Evolutionary conservation across 2,113 vertebrate species (phyloP).

Genomic region (Archocentrus centrarchus): DNA sequence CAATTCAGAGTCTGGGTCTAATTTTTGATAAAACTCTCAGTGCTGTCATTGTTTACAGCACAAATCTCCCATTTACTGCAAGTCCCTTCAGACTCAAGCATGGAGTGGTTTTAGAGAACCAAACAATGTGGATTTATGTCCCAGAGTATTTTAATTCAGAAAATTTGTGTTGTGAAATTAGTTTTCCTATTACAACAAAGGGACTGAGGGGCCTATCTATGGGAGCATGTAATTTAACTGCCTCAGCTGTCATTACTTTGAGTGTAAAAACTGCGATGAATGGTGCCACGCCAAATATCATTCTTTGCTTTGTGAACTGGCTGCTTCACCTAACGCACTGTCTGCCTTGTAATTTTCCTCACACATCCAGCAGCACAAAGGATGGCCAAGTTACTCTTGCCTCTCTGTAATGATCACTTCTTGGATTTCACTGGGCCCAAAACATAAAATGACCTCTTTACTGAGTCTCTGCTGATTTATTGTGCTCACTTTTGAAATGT

Average conservation of each 20-base stretch:
- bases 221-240: conserved; percentile 39
- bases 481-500: conserved; percentile 3
- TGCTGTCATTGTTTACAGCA: conserved; percentile 35
- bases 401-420: background rate
- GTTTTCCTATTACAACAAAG: conserved; percentile 34
- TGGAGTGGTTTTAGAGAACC: conserved; percentile 21
- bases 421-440: conserved; percentile 25
- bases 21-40: conserved; percentile 37
- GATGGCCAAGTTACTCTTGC: background rate
- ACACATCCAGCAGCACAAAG: background rate
- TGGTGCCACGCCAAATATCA: background rate
- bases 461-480: conserved; percentile 25
- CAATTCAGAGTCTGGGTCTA: conserved; percentile 30
- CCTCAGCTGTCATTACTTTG: conserved; percentile 14
- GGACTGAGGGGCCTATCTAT: conserved; percentile 17
- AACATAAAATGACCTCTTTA: conserved; percentile 21
- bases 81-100: background rate
- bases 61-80: conserved; percentile 26
- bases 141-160: conserved; percentile 13
- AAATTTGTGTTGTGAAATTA: conserved; percentile 40
- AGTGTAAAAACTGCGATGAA: conserved; percentile 20
- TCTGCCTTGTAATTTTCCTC: background rate
- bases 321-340: background rate
- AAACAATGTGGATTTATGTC: conserved; percentile 44
- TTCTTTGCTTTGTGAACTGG: background rate